Conservation (phyloP, 2,888 invertebrate genomes). For the Drosophila paranaensis region DNA sequence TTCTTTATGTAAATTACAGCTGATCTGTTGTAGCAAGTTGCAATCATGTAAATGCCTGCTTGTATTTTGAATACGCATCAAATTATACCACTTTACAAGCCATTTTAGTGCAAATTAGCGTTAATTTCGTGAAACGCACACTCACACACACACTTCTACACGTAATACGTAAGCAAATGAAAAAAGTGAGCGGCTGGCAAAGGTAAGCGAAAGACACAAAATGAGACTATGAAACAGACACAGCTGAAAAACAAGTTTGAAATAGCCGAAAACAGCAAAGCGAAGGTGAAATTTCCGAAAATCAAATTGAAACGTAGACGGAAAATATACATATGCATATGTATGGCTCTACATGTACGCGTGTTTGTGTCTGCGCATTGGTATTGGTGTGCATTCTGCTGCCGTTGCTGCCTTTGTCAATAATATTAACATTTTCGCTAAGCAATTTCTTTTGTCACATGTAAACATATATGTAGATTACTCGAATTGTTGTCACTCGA, state of each 20-base stretch:
- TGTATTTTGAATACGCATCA: slow-evolving; percentile 50
- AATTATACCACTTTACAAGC: slow-evolving; percentile 63
- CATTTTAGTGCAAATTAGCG: slow-evolving; percentile 70
- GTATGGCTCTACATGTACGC: slow-evolving; percentile 48
- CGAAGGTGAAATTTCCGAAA: slow-evolving; percentile 78
- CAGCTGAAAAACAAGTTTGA: slow-evolving; percentile 78
- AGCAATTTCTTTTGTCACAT: slow-evolving; percentile 16
- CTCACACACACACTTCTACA: slow-evolving; percentile 53
- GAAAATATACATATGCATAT: slow-evolving; percentile 73
- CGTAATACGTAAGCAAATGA: slow-evolving; percentile 79
- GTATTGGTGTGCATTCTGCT: slow-evolving; percentile 50
- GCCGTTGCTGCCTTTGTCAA: slow-evolving; percentile 33
- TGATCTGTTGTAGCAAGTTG: slow-evolving; percentile 41
- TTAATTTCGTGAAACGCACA: slow-evolving; percentile 67
- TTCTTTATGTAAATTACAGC: slow-evolving; percentile 73
- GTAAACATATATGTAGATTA: slow-evolving; percentile 8
- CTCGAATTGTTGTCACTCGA: slow-evolving; percentile 23
- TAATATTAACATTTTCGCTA: slow-evolving; percentile 2
- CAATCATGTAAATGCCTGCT: slow-evolving; percentile 1
- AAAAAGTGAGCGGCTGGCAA: slow-evolving; percentile 76
- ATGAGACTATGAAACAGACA: slow-evolving; percentile 72
- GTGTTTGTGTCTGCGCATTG: slow-evolving; percentile 21
- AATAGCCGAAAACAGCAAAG: slow-evolving; percentile 80
- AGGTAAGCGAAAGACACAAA: slow-evolving; percentile 57
- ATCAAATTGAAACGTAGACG: slow-evolving; percentile 80